phyloP scores from a whole-genome alignment of 2,888 invertebrate genomes.

The Thecocarcelia acutangulata region DNA sequence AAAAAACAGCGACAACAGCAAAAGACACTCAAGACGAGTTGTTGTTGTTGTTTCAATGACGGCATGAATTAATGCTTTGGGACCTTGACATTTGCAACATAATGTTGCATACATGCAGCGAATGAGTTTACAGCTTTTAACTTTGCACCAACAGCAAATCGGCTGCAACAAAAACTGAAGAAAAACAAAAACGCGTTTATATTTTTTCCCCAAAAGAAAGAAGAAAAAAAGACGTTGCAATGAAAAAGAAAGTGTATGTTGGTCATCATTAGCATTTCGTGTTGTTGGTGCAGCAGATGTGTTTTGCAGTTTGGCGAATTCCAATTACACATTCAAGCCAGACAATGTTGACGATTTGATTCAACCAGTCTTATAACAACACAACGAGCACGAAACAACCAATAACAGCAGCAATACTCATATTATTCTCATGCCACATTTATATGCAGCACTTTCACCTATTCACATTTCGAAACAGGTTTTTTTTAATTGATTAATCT shows the following conservation, averaged over 20 bases:
- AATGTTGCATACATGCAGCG: constrained; percentile 45
- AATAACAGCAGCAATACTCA: constrained; percentile 16
- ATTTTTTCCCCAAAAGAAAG: not conserved
- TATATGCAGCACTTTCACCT: constrained; percentile 53
- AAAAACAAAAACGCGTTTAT: constrained; percentile 52
- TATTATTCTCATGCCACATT: constrained; percentile 27
- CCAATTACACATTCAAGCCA: constrained; percentile 49
- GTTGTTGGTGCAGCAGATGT: constrained; percentile 38
- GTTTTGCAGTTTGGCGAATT: constrained; percentile 25
- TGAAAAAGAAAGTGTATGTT: constrained; percentile 66
- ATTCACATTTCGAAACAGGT: not conserved
- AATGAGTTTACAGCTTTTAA: constrained; percentile 30
- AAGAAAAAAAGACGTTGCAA: constrained; percentile 32
- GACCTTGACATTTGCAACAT: constrained; percentile 69
- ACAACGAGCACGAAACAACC: constrained; percentile 7
- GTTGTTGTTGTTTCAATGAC: constrained; percentile 40
- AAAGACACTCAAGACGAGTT: constrained; percentile 11
- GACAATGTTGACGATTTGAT: constrained; percentile 30
- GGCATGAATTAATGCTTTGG: constrained; percentile 52
- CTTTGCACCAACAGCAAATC: not conserved
- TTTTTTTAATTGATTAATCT: not conserved
- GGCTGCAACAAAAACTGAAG: constrained; percentile 13
- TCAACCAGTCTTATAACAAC: constrained; percentile 8
- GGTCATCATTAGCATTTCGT: constrained; percentile 38
- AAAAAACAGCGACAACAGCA: constrained; percentile 10